A percentile compares a stretch with the other conserved stretches of the same genome.
phyloP scores from a whole-genome alignment of 2,113 vertebrate genomes.

The Etia nguti region DNA sequence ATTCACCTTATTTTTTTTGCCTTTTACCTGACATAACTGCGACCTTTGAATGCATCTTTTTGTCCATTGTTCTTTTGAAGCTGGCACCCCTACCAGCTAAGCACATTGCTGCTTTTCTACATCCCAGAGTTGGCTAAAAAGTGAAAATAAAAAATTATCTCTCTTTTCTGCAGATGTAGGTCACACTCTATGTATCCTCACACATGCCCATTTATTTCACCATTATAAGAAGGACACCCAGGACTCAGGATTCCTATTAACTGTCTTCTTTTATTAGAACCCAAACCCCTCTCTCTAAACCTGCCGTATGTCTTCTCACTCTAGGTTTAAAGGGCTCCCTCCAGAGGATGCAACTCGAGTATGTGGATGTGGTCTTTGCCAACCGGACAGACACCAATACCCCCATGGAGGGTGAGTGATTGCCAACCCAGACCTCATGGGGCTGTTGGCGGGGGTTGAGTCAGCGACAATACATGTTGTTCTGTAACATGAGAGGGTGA shows the following conservation, averaged over 20 bases:
- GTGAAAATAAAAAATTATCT: not conserved
- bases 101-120: not conserved
- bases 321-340: constrained; percentile 91
- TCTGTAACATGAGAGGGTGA: constrained; percentile 51
- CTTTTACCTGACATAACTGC: not conserved
- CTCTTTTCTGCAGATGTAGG: not conserved
- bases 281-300: not conserved
- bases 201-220: not conserved
- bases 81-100: not conserved
- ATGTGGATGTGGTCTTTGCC: constrained; percentile 96
- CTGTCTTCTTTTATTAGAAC: not conserved
- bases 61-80: not conserved
- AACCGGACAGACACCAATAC: constrained; percentile 94
- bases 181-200: not conserved
- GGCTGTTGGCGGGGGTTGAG: not conserved
- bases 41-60: not conserved
- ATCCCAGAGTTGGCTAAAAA: not conserved
- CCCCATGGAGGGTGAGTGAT: constrained; percentile 93
- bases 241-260: not conserved
- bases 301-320: not conserved
- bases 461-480: constrained; percentile 12
- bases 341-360: constrained; percentile 94
- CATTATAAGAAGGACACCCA: not conserved
- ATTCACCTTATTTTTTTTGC: not conserved
- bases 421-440: not conserved